Conservation (phyloP, 1,140 invertebrate species). For the Chlorops oryzae region DNA sequence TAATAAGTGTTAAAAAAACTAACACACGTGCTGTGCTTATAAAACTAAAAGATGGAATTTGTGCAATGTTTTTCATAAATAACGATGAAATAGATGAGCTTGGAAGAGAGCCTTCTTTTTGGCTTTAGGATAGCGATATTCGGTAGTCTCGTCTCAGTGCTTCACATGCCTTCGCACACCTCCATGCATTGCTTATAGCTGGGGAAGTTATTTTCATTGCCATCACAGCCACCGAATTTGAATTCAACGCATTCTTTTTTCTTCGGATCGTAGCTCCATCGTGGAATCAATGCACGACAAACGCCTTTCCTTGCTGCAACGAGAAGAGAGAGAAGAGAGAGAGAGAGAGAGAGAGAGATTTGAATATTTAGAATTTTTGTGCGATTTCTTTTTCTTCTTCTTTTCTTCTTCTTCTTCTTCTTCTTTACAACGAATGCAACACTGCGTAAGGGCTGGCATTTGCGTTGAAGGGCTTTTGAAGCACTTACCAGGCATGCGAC, state of each 20-base stretch:
- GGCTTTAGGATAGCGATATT: no score
- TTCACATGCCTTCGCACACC: constrained; percentile 49
- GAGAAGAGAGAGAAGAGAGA: no score
- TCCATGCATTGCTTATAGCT: constrained; percentile 52
- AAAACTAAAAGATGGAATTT: no score
- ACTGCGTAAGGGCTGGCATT: no score
- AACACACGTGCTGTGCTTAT: no score
- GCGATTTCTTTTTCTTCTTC: not conserved
- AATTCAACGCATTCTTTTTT: constrained; percentile 56
- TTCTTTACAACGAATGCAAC: not conserved
- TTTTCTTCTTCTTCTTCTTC: not conserved
- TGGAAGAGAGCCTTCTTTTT: no score
- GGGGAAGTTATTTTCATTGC: constrained; percentile 62
- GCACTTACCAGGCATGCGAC: constrained; percentile 44
- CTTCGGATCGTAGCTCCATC: constrained; percentile 51
- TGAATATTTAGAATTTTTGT: constrained; percentile 34
- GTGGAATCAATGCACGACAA: constrained; percentile 54
- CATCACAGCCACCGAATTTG: constrained; percentile 61
- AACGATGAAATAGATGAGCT: no score
- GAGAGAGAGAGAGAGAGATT: no score
- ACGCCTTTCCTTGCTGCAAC: constrained; percentile 51
- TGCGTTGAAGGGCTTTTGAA: no score
- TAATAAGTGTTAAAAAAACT: no score
- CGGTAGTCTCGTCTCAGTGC: no score
- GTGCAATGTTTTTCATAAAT: no score